Conservation (phyloP, 37 sponge, comb jelly and placozoan genomes). For the Geodia barretti region DNA sequence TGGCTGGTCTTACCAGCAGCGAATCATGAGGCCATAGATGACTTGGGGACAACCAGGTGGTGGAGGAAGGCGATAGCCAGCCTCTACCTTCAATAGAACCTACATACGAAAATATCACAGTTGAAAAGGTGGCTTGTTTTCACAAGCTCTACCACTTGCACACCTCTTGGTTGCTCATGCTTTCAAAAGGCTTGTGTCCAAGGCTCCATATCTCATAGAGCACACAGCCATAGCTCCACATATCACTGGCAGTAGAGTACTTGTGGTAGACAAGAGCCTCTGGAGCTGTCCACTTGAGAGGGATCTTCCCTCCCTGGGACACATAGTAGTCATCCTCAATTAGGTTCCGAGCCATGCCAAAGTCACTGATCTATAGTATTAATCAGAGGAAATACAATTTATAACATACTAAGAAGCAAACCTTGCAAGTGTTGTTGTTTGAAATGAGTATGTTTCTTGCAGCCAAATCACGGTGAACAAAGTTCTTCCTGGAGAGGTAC, state of each 20-base stretch:
- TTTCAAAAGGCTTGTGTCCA: slow-evolving; percentile 36
- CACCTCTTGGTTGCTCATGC: slow-evolving; percentile 23
- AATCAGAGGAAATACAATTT: neutral
- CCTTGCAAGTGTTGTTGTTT: slow-evolving; percentile 53
- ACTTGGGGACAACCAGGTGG: slow-evolving; percentile 41
- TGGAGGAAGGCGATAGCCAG: slow-evolving; percentile 34
- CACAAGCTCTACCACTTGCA: neutral
- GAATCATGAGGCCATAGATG: slow-evolving; percentile 38
- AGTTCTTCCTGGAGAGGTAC: slow-evolving; percentile 62
- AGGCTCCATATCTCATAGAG: slow-evolving; percentile 57
- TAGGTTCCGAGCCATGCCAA: slow-evolving; percentile 31
- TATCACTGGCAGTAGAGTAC: slow-evolving; percentile 55
- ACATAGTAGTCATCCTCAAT: slow-evolving; percentile 15
- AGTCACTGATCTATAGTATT: slow-evolving; percentile 34
- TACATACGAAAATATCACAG: neutral
- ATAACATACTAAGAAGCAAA: neutral
- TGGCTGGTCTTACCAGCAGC: slow-evolving; percentile 24
- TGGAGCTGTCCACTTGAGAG: slow-evolving; percentile 49
- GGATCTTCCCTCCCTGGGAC: slow-evolving; percentile 16
- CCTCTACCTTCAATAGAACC: slow-evolving; percentile 37
- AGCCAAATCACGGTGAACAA: slow-evolving; percentile 75
- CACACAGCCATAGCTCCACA: slow-evolving; percentile 56
- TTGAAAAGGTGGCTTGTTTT: neutral
- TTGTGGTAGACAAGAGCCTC: slow-evolving; percentile 27
- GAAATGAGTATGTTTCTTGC: slow-evolving; percentile 75